These are phyloP conservation scores for Centropyge bicolor DNA, from an alignment of 2,797 vertebrate species.

Conservation along the genomic window DNA sequence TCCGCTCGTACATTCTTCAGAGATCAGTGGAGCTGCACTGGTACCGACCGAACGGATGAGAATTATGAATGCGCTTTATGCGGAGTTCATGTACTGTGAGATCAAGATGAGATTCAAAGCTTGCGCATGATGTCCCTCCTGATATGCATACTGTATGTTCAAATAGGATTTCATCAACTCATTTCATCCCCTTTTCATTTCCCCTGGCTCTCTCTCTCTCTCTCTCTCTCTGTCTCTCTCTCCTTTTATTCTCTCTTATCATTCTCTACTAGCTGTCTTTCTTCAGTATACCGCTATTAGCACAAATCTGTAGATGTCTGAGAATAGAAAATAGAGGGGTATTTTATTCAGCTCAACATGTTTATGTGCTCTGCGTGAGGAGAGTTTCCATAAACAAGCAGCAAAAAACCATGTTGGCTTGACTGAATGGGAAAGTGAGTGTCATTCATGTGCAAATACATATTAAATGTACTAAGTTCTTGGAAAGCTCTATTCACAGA, in stretches of 20 bases:
- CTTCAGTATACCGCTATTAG: constrained; percentile 28
- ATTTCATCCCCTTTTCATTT: constrained; percentile 52
- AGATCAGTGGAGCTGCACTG: constrained; percentile 52
- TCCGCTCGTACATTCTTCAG: constrained; percentile 49
- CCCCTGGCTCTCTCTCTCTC: constrained; percentile 11
- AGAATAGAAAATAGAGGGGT: constrained; percentile 18
- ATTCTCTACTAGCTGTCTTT: constrained; percentile 30
- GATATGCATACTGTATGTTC: constrained; percentile 63
- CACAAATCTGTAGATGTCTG: constrained; percentile 32
- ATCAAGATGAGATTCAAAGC: constrained; percentile 59
- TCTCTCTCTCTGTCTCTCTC: constrained; percentile 6
- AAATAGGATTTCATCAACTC: constrained; percentile 56
- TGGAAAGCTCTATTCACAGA: constrained; percentile 37
- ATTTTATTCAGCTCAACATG: constrained; percentile 37
- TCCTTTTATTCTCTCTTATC: constrained; percentile 34
- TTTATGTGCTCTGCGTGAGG: constrained; percentile 25
- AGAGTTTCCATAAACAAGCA: constrained; percentile 52
- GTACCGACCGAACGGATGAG: constrained; percentile 42
- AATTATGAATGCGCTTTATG: constrained; percentile 43
- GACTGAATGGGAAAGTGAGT: constrained; percentile 26
- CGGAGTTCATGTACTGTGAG: constrained; percentile 48
- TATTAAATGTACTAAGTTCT: constrained; percentile 35
- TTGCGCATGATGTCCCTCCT: constrained; percentile 38
- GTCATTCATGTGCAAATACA: constrained; percentile 66
- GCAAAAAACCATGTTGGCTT: constrained; percentile 13